phyloP scores from a whole-genome alignment of 2,113 vertebrate species.

The Mustelus asterias region DNA sequence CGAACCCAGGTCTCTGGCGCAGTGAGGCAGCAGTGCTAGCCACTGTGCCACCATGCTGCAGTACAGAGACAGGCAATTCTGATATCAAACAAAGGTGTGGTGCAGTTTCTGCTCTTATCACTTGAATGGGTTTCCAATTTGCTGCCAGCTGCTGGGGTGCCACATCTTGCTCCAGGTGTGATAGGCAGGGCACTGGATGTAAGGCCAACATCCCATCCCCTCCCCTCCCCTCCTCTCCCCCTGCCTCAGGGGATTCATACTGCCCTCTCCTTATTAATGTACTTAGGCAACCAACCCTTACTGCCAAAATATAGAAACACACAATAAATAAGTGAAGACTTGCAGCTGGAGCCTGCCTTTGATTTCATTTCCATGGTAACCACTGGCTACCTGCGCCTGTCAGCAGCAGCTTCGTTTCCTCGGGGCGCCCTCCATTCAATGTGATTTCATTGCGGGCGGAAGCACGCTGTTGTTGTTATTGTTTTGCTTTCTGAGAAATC shows the following conservation, averaged over 20 bases:
- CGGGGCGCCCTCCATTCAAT: not conserved
- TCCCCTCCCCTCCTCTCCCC: not conserved
- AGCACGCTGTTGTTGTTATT: not conserved
- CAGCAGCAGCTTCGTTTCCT: not conserved
- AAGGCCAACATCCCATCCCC: not conserved
- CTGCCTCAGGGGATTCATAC: not conserved
- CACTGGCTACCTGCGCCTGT: not conserved
- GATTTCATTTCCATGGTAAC: slow-evolving; percentile 14
- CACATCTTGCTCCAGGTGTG: not conserved
- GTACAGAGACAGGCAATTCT: not conserved
- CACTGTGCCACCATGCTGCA: no score
- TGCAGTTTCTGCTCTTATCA: not conserved
- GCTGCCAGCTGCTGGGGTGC: not conserved
- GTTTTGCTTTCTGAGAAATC: not conserved
- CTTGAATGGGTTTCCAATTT: not conserved
- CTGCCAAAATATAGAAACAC: not conserved
- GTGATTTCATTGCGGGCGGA: not conserved
- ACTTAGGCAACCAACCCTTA: not conserved
- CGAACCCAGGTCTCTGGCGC: no score
- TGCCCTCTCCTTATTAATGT: not conserved
- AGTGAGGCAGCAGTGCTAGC: no score
- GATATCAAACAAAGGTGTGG: not conserved
- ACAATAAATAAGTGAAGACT: not conserved
- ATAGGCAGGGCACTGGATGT: not conserved
- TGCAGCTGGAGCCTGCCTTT: not conserved